These are phyloP conservation scores for Microplitis manilae DNA, from an alignment of 2,888 invertebrate species.

Conservation along the genomic window DNA sequence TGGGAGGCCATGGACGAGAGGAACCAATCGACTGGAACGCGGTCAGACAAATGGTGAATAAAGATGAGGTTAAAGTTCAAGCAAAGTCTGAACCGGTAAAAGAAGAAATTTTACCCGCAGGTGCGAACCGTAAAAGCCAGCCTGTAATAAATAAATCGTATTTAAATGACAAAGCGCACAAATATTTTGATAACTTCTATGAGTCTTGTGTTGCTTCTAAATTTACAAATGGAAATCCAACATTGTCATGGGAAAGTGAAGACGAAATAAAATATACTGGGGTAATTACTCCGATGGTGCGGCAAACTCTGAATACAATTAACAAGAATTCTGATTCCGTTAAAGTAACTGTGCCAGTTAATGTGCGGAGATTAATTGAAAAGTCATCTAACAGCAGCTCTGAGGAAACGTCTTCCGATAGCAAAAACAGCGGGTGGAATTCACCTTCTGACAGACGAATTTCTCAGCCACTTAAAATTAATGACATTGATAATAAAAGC, in stretches of 20 bases:
- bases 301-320: slow-evolving; percentile 18
- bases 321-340: slow-evolving; percentile 8
- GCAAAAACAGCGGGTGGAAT: not conserved
- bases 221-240: not conserved
- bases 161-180: not conserved
- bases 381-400: not conserved
- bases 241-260: not conserved
- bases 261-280: not conserved
- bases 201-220: not conserved
- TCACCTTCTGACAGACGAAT: not conserved
- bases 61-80: not conserved
- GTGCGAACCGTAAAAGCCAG: not conserved
- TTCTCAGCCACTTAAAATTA: not conserved
- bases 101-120: not conserved
- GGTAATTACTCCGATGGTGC: slow-evolving; percentile 31
- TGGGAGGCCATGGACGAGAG: slow-evolving; percentile 40
- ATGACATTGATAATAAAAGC: not conserved
- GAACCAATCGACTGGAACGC: slow-evolving; percentile 34
- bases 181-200: not conserved
- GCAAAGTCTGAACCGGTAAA: not conserved
- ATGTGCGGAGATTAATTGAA: not conserved
- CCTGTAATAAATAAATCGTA: not conserved
- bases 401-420: not conserved
- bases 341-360: not conserved
- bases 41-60: not conserved